Percentiles rank a stretch among this genome's conserved stretches.
Evolutionary conservation across 2,888 invertebrate genomes (phyloP).

Genomic region (Acrobasis consociella): DNA sequence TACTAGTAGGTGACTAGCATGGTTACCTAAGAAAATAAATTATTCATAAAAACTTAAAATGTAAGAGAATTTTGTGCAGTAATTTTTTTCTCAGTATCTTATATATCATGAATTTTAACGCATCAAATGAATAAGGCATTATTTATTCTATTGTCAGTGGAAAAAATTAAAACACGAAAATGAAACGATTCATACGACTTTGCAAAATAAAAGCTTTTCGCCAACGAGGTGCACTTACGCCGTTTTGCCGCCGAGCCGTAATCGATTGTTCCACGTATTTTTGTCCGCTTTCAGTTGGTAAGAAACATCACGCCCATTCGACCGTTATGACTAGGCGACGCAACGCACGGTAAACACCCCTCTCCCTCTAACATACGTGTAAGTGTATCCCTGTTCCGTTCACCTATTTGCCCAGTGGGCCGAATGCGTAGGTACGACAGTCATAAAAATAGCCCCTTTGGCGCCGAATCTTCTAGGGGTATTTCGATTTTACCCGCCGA

Average conservation of each 20-base stretch:
- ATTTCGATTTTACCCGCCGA: conserved; percentile 76
- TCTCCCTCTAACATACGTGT: conserved; percentile 75
- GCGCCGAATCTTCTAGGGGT: conserved; percentile 79
- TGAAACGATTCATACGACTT: not conserved
- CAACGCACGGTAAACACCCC: conserved; percentile 71
- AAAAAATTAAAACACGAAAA: not conserved
- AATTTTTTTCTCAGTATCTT: too few relatives aligned
- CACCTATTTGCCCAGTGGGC: conserved; percentile 79
- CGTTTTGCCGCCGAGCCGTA: conserved; percentile 54
- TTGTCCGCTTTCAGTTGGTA: conserved; percentile 81
- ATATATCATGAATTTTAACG: too few relatives aligned
- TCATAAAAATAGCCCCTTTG: conserved; percentile 83
- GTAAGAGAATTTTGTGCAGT: too few relatives aligned
- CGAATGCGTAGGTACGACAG: conserved; percentile 79
- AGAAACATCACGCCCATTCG: conserved; percentile 83
- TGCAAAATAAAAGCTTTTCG: conserved; percentile 7
- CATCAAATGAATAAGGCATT: too few relatives aligned
- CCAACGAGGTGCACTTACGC: conserved; percentile 46
- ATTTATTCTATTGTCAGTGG: too few relatives aligned
- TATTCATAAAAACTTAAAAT: too few relatives aligned
- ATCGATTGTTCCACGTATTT: conserved; percentile 82
- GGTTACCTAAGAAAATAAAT: too few relatives aligned
- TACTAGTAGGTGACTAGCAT: too few relatives aligned
- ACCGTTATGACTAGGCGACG: conserved; percentile 81
- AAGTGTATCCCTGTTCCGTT: conserved; percentile 61